phyloP scores from a whole-genome alignment of 2,113 vertebrate species.

The Corythaeola cristata region DNA sequence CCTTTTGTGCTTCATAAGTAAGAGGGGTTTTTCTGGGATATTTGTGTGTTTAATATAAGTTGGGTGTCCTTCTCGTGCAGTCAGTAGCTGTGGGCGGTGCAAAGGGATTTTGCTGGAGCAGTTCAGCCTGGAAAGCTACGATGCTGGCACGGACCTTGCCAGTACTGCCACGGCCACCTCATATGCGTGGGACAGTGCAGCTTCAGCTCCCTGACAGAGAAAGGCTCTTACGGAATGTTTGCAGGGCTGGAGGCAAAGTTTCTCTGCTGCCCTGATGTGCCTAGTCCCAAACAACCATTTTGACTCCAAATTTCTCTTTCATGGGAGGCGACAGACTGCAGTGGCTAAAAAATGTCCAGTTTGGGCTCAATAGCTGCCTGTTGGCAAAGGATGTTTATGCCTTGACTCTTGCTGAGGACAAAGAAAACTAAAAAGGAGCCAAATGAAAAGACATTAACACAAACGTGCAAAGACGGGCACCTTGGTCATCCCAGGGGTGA shows the following conservation, averaged over 20 bases:
- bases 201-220: not conserved
- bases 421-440: not conserved
- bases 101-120: not conserved
- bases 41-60: not conserved
- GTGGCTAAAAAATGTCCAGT: not conserved
- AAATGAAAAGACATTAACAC: not conserved
- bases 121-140: not conserved
- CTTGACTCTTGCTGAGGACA: not conserved
- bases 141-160: not conserved
- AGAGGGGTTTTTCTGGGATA: not conserved
- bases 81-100: not conserved
- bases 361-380: not conserved
- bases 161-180: not conserved
- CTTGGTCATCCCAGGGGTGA: not conserved
- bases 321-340: not conserved
- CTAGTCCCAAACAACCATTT: no score
- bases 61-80: not conserved
- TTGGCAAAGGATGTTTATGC: not conserved
- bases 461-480: not conserved
- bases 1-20: not conserved
- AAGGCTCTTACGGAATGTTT: not conserved
- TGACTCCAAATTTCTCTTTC: not conserved
- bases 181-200: fast-evolving
- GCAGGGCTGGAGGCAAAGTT: not conserved
- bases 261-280: not conserved